Evolutionary conservation across 2,113 vertebrate species (phyloP), one percentile per base, ranked within the genome.

Genomic region (Syngnathus floridae): DNA sequence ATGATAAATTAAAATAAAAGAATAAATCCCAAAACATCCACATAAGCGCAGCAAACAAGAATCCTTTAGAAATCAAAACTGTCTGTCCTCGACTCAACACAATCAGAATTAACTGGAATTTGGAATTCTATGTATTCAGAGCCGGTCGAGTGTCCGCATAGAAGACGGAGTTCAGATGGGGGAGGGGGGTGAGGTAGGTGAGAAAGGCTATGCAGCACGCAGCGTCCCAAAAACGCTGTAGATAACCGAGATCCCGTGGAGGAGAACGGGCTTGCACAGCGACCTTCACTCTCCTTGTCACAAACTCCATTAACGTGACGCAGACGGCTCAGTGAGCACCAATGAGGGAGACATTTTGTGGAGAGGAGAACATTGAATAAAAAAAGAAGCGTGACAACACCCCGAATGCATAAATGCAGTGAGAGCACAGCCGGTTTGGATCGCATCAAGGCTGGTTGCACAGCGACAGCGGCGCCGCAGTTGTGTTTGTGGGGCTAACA

Each of bases 201-300:
- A 51, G 7, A 51, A 67, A 26, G 65, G 69, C 55, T 48, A 78
- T 17, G 7, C 59, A 58, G 63, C n/a, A 13, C 16, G 4, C 52
- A 61, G 68, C 52, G 0, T 52, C 62, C 49, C 45, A 68, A 69
- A 74, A 66, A 48, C 31, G 19, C 69, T 49, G 45, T 63, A 75
- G 67, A 72, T 56, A 40, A 63, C 38, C 14, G 45, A 57, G 26
- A 48, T 78, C 72, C 71, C 52, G 31, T 57, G 72, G 59, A 41
- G 46, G 72, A 82, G 67, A 22, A 54, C 40, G 46, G 21, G 76
- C 72, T 66, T 74, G 65, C 65, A 71, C 38, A 64, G 68, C 67
- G 71, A 84, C 82, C 82, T 88, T 84, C 83, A 79, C 55, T 85
- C 75, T 82, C 80, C 82, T 84, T 82, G 79, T 82, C 86, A 82